These are phyloP conservation scores for Diplolepis rosae DNA, from an alignment of 2,888 invertebrate species.

Conservation along the genomic window DNA sequence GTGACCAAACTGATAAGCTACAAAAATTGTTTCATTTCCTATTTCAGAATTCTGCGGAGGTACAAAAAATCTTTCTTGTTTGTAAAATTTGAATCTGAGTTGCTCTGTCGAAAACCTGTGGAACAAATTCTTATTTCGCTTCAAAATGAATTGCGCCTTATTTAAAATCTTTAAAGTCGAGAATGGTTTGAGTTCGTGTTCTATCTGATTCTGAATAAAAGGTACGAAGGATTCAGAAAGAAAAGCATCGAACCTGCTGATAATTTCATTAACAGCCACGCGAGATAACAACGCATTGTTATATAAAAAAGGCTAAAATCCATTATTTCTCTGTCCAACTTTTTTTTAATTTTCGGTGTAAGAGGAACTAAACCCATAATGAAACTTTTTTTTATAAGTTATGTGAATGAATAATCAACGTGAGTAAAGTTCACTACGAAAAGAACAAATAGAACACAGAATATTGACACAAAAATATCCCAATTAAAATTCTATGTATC, in stretches of 20 bases:
- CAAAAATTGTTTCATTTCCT: not conserved
- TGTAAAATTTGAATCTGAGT: slow-evolving; percentile 29
- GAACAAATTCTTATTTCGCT: slow-evolving; percentile 35
- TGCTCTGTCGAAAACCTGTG: slow-evolving; percentile 34
- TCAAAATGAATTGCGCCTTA: slow-evolving; percentile 26
- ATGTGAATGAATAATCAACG: no score
- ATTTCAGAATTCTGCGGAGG: slow-evolving; percentile 22
- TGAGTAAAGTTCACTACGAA: no score
- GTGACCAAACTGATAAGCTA: not conserved
- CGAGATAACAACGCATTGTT: slow-evolving; percentile 20
- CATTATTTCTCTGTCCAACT: not conserved
- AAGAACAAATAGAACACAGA: no score
- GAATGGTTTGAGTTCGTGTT: not conserved
- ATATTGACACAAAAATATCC: no score
- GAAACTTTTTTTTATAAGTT: no score
- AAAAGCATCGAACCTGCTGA: not conserved
- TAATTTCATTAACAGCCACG: not conserved
- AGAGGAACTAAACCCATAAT: no score
- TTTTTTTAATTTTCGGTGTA: not conserved
- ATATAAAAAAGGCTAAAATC: slow-evolving; percentile 19
- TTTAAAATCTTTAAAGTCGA: no score
- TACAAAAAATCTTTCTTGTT: slow-evolving; percentile 27
- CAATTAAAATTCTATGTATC: no score
- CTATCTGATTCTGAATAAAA: slow-evolving; percentile 24
- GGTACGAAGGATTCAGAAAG: not conserved